A percentile compares a stretch with the other conserved stretches of the same genome.
These are phyloP conservation scores for Zingel zingel DNA, from an alignment of 2,113 vertebrate genomes.

Conservation along the genomic window DNA sequence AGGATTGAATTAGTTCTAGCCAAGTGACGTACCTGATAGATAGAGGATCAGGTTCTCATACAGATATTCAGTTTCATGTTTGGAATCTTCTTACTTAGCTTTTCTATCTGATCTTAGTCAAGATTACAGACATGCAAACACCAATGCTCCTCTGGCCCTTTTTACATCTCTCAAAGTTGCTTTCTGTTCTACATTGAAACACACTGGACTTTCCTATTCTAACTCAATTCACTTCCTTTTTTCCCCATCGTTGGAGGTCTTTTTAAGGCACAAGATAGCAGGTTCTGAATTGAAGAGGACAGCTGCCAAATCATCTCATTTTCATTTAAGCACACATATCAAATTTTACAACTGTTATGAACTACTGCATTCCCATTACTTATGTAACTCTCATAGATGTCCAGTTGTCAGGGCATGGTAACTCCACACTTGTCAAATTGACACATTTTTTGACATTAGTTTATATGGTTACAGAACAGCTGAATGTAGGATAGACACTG, in stretches of 20 bases:
- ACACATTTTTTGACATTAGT: constrained; percentile 21
- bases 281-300: constrained; percentile 7
- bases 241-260: background rate
- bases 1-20: background rate
- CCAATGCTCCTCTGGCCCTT: background rate
- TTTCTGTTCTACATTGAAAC: background rate
- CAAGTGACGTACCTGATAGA: background rate
- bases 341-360: constrained; percentile 16
- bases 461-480: constrained; percentile 37
- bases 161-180: background rate
- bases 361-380: background rate
- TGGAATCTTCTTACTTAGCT: background rate
- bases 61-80: background rate
- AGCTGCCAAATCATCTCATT: constrained; percentile 43
- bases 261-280: background rate
- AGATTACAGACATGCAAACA: background rate
- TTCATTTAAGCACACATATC: constrained; percentile 35
- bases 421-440: constrained; percentile 22
- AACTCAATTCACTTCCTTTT: background rate
- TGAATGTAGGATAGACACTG: background rate
- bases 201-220: background rate
- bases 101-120: background rate
- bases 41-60: background rate
- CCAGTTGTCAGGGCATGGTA: background rate
- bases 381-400: background rate